phyloP scores from a whole-genome alignment of 2,113 vertebrate genomes.

The Spheniscus mendiculus region DNA sequence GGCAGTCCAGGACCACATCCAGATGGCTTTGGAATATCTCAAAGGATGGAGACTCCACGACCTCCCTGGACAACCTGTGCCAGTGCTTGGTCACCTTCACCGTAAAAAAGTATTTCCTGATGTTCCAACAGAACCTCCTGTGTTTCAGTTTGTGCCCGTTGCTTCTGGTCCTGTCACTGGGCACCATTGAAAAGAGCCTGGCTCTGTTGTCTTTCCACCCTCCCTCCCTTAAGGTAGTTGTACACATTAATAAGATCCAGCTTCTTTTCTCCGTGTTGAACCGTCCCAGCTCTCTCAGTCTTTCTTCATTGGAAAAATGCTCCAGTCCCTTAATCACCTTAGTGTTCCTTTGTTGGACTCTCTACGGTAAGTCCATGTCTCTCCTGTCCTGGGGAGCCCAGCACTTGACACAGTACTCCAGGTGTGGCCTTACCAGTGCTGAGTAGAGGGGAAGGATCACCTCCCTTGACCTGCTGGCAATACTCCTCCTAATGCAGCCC shows the following conservation, averaged over 20 bases:
- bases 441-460: background rate
- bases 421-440: background rate
- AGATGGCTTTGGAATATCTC: background rate
- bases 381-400: background rate
- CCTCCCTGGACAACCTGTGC: background rate
- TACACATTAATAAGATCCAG: background rate
- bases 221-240: background rate
- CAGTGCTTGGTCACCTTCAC: background rate
- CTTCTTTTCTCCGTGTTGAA: background rate
- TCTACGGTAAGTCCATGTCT: background rate
- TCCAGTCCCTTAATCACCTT: background rate
- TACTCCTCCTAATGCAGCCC: background rate
- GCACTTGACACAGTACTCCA: background rate
- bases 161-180: background rate
- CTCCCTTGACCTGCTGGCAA: accelerated
- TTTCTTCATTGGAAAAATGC: background rate
- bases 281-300: background rate
- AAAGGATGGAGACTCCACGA: background rate
- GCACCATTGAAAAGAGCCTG: background rate
- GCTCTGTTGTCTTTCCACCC: background rate
- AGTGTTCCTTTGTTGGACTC: background rate
- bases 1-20: background rate
- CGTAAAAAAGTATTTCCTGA: background rate
- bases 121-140: background rate
- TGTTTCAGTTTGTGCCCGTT: background rate